Evolutionary conservation across 2,888 invertebrate species (phyloP), one percentile per base, ranked within the genome.

Genomic region (Thelaira solivaga): DNA sequence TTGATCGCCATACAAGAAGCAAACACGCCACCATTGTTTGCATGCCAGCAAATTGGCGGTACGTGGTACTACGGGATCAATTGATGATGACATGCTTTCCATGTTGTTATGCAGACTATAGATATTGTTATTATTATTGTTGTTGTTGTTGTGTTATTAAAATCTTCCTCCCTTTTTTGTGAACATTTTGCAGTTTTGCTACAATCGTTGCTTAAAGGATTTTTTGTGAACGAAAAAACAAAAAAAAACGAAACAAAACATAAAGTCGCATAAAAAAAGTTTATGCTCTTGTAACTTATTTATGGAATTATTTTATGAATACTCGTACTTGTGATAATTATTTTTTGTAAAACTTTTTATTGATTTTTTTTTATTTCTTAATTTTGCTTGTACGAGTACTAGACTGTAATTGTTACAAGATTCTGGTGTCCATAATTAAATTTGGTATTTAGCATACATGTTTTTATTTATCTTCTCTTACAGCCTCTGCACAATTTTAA

Each of bases 21-120:
- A 95, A 77, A 95, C 95, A 89, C 94, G 94, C 95, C 95, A 95
- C 95, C 95, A 95, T 90, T 95, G 94, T 88, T 94, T 94, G 90
- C 94, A 94, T 93, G 94, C 94, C 80, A 94, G 89, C 86, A 94
- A 93, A 89, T 94, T 94, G 79, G 93, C 93, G 39, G 93, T 89
- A 84, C 89, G 89, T 86, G 89, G 89, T 84, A 89, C 86, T 81
- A 86, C 84, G 82, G 89, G 87, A 84, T 88, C 88, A 82, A 82
- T 83, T 82, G 84, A 82, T 80, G 84, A 82, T 82, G 85, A 83
- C 86, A 88, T 84, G 84, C 81, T 87, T 82, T 85, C 87, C 83
- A 83, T 83, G 86, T 87, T 82, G 22, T 47, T 68, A 29, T 43
- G 13, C 24, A 41, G 43, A 22, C 29, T 69, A 43, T 45, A 39